Base-by-base conservation (phyloP, 2,888 invertebrate genomes). In the Pristionchus fissidentatus region DNA sequence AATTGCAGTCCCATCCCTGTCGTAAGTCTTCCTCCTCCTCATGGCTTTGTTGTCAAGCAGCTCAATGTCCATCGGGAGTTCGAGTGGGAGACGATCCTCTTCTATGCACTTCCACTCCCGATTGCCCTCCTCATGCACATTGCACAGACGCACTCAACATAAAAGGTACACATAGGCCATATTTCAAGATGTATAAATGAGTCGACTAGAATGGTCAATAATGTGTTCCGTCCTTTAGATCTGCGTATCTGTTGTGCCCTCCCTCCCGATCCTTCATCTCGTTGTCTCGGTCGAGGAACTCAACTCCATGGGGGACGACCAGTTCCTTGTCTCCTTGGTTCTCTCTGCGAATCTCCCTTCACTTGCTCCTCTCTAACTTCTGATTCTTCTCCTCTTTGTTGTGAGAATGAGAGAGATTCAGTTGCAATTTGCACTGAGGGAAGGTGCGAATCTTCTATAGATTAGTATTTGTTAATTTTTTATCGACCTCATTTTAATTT, bases 1-100 rank as follows among this genome's bases (percentile, higher is more conserved):
- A 3, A 13, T 75, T 85, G 1, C 73, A 88, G 86, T 66, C 87
- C 49, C 89, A 84, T 77, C 81, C 87, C 35, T 87, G 87, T 49
- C 87, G 89, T 75, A 85, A 85, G 8, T 87, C 87, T 15, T 83
- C 83, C 32, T 84, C 86, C 55, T 83, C 83, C 7, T 79, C 83
- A 29, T 86, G 84, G 84, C 86, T 86, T 84, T 88, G 88, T 82
- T 88, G 88, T 80, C 83, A 85, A 70, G 84, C 87, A 22, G 86
- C 84, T 3, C 83, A 84, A 52, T 87, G 87, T 60, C 83, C 83
- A 4, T 75, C n/a, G 26, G 82, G 49, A 29, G 83, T 73, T 7
- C 35, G 55, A 41, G 78, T 84, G 15, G 60, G 75, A 19, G 22
- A 26, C 13, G 29, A 79, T 10, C 78, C 84, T 5, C 5, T 29